phyloP scores from a whole-genome alignment of 2,888 invertebrate species.

The Acheta domesticus region DNA sequence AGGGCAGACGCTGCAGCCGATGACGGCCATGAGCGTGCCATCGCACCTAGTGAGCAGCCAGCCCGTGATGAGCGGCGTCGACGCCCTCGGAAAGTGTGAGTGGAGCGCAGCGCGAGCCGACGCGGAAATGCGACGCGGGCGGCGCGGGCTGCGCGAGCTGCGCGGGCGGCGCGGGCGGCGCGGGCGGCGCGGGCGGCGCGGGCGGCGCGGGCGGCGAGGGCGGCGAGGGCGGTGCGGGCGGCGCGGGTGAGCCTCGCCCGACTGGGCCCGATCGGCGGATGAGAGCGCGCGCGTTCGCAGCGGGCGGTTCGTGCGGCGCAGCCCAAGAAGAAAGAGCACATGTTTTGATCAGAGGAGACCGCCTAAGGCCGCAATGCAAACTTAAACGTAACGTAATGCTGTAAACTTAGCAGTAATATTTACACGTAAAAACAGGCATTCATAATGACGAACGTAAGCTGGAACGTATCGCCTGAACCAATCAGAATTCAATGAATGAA shows the following conservation, averaged over 20 bases:
- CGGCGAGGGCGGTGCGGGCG: too few relatives aligned
- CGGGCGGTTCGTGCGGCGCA: slow-evolving; percentile 46
- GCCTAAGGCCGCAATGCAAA: too few relatives aligned
- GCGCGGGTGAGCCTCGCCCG: slow-evolving; percentile 38
- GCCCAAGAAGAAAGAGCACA: too few relatives aligned
- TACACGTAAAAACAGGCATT: too few relatives aligned
- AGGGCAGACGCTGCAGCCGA: slow-evolving; percentile 23
- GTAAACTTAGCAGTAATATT: too few relatives aligned
- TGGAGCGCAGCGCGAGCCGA: not conserved
- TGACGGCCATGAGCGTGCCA: slow-evolving; percentile 20
- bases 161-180: slow-evolving; percentile 42
- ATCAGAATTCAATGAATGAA: too few relatives aligned
- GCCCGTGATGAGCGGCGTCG: slow-evolving; percentile 11
- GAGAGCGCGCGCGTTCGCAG: slow-evolving; percentile 47
- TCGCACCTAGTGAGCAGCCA: slow-evolving; percentile 24
- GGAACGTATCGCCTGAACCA: too few relatives aligned
- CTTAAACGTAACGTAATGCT: too few relatives aligned
- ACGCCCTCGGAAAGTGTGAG: slow-evolving; percentile 18
- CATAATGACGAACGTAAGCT: too few relatives aligned
- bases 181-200: slow-evolving; percentile 29
- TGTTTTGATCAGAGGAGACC: too few relatives aligned
- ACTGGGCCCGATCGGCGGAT: slow-evolving; percentile 44
- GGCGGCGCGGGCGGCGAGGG: slow-evolving; percentile 43
- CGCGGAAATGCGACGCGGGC: slow-evolving; percentile 36
- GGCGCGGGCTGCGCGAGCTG: slow-evolving; percentile 44